Base-by-base conservation (phyloP, 2,797 vertebrate species). In the Cichlasoma orientale region DNA sequence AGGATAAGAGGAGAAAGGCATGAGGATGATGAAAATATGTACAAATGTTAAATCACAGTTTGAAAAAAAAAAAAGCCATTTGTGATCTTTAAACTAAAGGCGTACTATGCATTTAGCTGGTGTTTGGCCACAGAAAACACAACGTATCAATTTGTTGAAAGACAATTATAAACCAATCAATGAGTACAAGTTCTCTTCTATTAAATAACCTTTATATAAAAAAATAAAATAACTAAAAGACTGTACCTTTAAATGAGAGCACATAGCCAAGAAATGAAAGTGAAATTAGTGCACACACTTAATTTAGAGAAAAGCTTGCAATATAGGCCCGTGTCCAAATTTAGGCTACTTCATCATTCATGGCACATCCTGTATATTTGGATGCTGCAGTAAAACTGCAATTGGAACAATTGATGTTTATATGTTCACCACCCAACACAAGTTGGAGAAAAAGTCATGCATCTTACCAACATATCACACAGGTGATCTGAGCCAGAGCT, bases 401-500 rank as follows among this genome's bases (percentile, higher is more conserved):
- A 47, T 18, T 19, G 5, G 10, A 25, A 13, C 19, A 18, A 68
- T 50, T 29, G 3, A 8, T 6, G 10, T 50, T 29, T 50, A 10
- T 19, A 25, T 13, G 7, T 29, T 68, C 10, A 3, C 25, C 61
- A n/a, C 7, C 16, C 11, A n/a, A 52, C 38, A 36, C 16, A 19
- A 31, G 21, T 11, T 31, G 0, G 14, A 33, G 2, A 2, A 16
- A 7, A 47, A 68, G 11, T 61, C 8, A 16, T 14, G 7, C 7
- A 12, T 14, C 81, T 80, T 84, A 94, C 93, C 91, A 94, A 75
- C 86, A 94, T 90, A 79, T 99, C 98, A 55, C 96, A 98, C 83
- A 99, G 96, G 85, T 99, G 98, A 88, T 99, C 98, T 0, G 98
- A 99, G 76, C 98, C 97, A 23, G 98, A 99, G 94, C 98, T 99